Evolutionary conservation across 2,888 invertebrate species (phyloP).

Genomic region (Tachystola acroxantha): DNA sequence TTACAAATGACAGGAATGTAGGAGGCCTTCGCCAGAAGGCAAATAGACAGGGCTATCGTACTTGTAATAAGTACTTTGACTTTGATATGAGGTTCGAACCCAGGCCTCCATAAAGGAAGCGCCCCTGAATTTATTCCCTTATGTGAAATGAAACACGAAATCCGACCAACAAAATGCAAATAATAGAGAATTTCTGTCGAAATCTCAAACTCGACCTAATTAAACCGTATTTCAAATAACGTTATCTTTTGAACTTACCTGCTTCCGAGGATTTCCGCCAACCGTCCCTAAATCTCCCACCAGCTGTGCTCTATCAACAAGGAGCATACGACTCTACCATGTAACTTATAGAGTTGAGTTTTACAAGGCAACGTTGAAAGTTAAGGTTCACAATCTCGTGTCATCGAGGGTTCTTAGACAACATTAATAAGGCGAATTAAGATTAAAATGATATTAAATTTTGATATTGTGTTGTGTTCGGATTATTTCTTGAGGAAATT

Average conservation of each 20-base stretch:
- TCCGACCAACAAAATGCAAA: conserved; percentile 4
- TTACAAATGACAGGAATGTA: too few species aligned
- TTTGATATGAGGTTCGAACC: too few species aligned
- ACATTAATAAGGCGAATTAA: conserved; percentile 75
- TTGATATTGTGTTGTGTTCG: conserved; percentile 76
- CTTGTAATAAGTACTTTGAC: too few species aligned
- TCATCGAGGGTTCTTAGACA: conserved; percentile 54
- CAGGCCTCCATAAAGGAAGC: too few species aligned
- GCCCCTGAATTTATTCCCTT: too few species aligned
- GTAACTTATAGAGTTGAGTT: conserved; percentile 19
- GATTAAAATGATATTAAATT: conserved; percentile 78
- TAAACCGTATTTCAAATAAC: conserved; percentile 54
- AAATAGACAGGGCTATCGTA: too few species aligned
- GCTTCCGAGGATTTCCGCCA: conserved; percentile 42
- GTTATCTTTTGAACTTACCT: conserved; percentile 73
- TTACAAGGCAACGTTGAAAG: conserved; percentile 12
- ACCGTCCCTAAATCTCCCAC: conserved; percentile 32
- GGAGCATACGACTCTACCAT: conserved; percentile 14
- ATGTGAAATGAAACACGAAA: too few species aligned
- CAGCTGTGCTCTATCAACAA: conserved; percentile 13
- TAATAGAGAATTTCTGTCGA: conserved; percentile 18
- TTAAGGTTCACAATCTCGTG: conserved; percentile 38
- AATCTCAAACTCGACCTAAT: conserved; percentile 58
- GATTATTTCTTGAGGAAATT: conserved; percentile 70
- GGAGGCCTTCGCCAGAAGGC: too few species aligned